A percentile compares a stretch with the other conserved stretches of the same genome.
These are phyloP conservation scores for Psilanteris sp. DNA, from an alignment of 1,140 invertebrate genomes.

Conservation along the genomic window DNA sequence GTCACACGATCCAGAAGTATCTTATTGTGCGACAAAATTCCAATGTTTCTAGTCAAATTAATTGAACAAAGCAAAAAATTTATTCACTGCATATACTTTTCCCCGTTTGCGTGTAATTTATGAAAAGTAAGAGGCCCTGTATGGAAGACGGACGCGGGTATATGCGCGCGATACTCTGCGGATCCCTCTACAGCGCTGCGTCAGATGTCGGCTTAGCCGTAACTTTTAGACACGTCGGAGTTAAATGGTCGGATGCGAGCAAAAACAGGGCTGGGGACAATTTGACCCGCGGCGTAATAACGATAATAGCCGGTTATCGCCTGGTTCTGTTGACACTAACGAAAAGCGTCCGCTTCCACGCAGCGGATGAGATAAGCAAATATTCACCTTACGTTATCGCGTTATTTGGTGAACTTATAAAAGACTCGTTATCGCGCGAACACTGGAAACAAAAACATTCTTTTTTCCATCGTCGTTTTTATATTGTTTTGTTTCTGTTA, in stretches of 20 bases:
- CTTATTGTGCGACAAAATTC: no score
- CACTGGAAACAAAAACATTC: not conserved
- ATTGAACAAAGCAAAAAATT: no score
- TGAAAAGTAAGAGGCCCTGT: no score
- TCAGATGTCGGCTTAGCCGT: conserved; percentile 12
- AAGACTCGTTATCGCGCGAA: conserved; percentile 22
- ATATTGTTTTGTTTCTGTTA: no score
- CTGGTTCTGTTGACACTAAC: conserved; percentile 34
- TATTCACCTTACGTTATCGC: conserved; percentile 28
- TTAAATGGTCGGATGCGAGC: conserved; percentile 8
- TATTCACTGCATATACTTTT: no score
- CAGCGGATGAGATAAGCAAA: conserved; percentile 32
- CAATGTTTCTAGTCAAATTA: no score
- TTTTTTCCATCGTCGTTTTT: no score
- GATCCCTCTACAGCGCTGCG: no score
- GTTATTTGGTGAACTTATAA: conserved; percentile 15
- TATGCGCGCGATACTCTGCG: no score
- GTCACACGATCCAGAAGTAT: no score
- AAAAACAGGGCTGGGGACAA: conserved; percentile 11
- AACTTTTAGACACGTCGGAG: conserved; percentile 23
- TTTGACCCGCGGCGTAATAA: conserved; percentile 35
- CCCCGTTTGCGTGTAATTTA: no score
- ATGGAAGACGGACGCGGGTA: no score
- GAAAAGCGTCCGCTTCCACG: conserved; percentile 32
- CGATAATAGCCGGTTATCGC: conserved; percentile 44